Base-by-base conservation (phyloP, 2,888 invertebrate genomes). In the Leptodirus hochenwartii region DNA sequence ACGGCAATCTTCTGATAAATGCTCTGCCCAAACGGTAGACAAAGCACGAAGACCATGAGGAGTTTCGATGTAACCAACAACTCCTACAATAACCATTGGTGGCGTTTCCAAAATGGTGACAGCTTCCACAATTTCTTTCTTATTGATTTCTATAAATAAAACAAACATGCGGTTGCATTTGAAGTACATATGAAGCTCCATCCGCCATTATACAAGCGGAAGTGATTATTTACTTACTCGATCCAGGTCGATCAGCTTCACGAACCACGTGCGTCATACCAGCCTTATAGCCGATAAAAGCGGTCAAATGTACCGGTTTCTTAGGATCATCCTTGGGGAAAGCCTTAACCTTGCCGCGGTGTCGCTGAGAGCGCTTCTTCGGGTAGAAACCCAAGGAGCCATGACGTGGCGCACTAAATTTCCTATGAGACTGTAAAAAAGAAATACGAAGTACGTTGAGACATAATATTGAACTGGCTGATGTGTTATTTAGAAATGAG, bases 351-450 rank as follows among this genome's bases (percentile, higher is more conserved):
- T 95, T 96, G 47, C 98, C 98, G 63, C 95, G 84, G 66, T 93
- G 93, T 52, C 93, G 79, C 43, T 73, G 73, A 43, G 90, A 81
- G 44, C 98, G 74, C 64, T 98, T 99, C 65, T 95, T 96, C 50
- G 98, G 98, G 62, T 95, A 84, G 72, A 98, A 99, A 46, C 95
- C 96, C 87, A 98, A 91, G 32, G 95, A 96, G 49, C 98, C 98
- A 74, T 98, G 98, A 46, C 98, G 85, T 47, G 98, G 98, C 25
- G 96, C 96, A 54, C 93, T 95, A 62, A 98, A 99, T 60, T 99
- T 98, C 56, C 98, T 78, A 66, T 98, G 98, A 64, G 96, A 96
- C 98, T 96, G 59, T 40, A 73, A 33, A 22, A 31, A 15, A 17
- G 3, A 29, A 25, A 29, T 11, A 24, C n/a, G 25, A 6, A 8